Evolutionary conservation across 2,797 vertebrate genomes (phyloP).

Genomic region (Phoeniculus purpureus): DNA sequence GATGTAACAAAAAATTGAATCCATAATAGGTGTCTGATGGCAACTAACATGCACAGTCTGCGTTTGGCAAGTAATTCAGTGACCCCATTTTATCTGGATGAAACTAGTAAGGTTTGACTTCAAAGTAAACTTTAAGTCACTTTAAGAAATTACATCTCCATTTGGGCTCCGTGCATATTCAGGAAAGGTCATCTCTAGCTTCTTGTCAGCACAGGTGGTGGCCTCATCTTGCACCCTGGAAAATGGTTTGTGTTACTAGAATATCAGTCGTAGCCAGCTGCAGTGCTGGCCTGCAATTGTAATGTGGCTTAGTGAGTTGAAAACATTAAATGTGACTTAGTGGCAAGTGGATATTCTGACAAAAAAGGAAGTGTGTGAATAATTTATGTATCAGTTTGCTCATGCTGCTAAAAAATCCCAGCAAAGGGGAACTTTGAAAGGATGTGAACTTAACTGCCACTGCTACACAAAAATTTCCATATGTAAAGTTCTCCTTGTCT

Average conservation of each 20-base stretch:
- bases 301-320: slow-evolving; percentile 23
- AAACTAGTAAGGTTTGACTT: neutral
- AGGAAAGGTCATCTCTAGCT: slow-evolving; percentile 21
- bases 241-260: slow-evolving; percentile 44
- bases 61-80: slow-evolving; percentile 65
- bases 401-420: neutral
- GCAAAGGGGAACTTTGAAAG: slow-evolving; percentile 37
- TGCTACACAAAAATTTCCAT: neutral
- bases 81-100: slow-evolving; percentile 50
- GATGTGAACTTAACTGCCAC: neutral
- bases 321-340: slow-evolving; percentile 38
- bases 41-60: slow-evolving; percentile 54
- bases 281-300: neutral
- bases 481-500: slow-evolving; percentile 23
- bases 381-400: slow-evolving; percentile 36
- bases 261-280: neutral
- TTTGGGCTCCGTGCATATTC: slow-evolving; percentile 46
- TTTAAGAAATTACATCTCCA: slow-evolving; percentile 32
- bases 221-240: slow-evolving; percentile 17
- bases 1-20: slow-evolving; percentile 59
- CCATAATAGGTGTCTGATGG: slow-evolving; percentile 62
- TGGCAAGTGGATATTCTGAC: slow-evolving; percentile 1
- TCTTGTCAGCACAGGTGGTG: slow-evolving; percentile 17
- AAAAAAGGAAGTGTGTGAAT: slow-evolving; percentile 23
- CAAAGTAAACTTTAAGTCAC: neutral